These are phyloP conservation scores for Allolobophora icterica DNA, from an alignment of 2,888 invertebrate species.

Conservation along the genomic window DNA sequence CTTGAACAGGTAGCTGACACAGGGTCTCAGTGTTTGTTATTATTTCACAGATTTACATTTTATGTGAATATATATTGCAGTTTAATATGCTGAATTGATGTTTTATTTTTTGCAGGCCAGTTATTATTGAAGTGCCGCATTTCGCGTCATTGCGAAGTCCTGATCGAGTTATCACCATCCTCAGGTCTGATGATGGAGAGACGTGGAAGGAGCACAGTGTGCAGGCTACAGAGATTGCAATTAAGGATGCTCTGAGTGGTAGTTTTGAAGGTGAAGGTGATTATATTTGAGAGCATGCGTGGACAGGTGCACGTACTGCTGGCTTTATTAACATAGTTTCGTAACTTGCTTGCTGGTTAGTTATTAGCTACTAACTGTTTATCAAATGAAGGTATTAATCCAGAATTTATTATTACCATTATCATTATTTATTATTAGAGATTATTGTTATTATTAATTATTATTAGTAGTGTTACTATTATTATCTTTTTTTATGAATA, in stretches of 20 bases:
- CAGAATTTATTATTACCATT: not conserved
- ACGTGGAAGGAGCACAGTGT: constrained; percentile 97
- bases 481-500: too few species aligned
- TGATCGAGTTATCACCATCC: constrained; percentile 95
- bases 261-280: constrained; percentile 66
- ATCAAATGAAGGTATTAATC: not conserved
- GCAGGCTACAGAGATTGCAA: constrained; percentile 92
- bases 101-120: constrained; percentile 54
- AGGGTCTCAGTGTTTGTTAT: not conserved
- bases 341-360: not conserved
- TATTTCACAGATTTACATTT: not conserved
- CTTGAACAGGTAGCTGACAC: not conserved
- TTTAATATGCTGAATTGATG: not conserved
- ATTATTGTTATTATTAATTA: not conserved
- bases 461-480: not conserved
- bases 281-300: constrained; percentile 26
- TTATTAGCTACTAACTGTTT: not conserved
- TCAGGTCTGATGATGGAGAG: constrained; percentile 97
- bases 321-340: constrained; percentile 13
- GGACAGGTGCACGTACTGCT: constrained; percentile 26
- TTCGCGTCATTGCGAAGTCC: constrained; percentile 94
- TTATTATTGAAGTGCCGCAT: constrained; percentile 93
- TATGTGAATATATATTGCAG: not conserved
- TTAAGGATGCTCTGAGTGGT: constrained; percentile 89
- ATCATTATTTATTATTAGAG: not conserved